Evolutionary conservation across 2,888 invertebrate species (phyloP).

Genomic region (Allophyes oxyacanthae): DNA sequence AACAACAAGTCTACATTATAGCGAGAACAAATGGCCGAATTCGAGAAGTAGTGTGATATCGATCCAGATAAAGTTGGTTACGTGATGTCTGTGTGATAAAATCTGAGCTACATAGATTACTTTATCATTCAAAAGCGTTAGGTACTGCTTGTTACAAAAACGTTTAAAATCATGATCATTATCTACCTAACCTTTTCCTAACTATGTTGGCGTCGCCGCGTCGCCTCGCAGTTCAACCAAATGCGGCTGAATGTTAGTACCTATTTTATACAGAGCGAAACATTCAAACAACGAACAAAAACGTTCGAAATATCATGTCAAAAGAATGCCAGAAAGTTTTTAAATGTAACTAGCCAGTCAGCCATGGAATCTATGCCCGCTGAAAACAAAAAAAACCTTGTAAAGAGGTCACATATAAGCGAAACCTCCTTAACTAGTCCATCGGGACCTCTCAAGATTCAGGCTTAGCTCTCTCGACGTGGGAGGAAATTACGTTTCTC

Average conservation of each 20-base stretch:
- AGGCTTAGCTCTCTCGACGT: constrained; percentile 9
- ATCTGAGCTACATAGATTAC: constrained; percentile 37
- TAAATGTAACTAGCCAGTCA: background rate
- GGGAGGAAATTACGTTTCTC: constrained; percentile 22
- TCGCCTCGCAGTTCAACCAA: no score
- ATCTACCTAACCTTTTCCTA: no score
- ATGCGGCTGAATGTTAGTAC: no score
- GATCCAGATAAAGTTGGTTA: constrained; percentile 28
- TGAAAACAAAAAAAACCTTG: constrained; percentile 14
- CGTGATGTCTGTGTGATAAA: constrained; percentile 20
- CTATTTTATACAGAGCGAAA: background rate
- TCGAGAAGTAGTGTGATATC: constrained; percentile 32
- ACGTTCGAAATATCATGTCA: background rate
- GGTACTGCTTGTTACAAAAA: no score
- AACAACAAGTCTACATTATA: constrained; percentile 29
- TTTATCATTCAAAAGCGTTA: constrained; percentile 29
- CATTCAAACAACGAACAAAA: background rate
- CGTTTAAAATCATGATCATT: no score
- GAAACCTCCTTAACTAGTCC: constrained; percentile 35
- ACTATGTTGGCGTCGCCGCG: no score
- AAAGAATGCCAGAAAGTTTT: constrained; percentile 9
- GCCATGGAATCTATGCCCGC: no score
- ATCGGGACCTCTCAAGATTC: constrained; percentile 30
- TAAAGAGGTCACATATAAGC: constrained; percentile 33
- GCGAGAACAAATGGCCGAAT: constrained; percentile 26